Percentiles rank a stretch among this genome's conserved stretches.
Conservation (phyloP, 2,113 vertebrate species). For the Polyodon spathula region DNA sequence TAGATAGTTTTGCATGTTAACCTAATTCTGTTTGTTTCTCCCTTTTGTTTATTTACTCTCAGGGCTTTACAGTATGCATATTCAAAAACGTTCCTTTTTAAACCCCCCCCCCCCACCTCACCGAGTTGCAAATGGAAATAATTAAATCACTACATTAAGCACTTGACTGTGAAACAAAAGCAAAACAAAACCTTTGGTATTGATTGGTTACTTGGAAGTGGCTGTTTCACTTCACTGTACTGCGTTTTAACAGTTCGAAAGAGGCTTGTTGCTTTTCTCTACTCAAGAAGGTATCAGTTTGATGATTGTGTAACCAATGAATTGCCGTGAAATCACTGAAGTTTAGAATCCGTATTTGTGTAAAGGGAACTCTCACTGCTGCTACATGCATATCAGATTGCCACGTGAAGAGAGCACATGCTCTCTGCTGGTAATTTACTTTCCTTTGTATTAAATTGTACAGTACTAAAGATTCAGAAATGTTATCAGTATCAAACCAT, state of each 20-base stretch:
- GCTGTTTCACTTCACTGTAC: slow-evolving; percentile 7
- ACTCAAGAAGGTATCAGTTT: slow-evolving; percentile 47
- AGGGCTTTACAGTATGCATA: slow-evolving; percentile 84
- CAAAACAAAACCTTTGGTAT: slow-evolving; percentile 16
- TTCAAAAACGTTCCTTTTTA: slow-evolving; percentile 29
- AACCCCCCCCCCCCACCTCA: slow-evolving; percentile 22
- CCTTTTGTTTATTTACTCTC: slow-evolving; percentile 74
- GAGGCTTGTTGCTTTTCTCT: slow-evolving; percentile 28
- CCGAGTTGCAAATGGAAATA: slow-evolving; percentile 73
- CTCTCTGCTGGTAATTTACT: slow-evolving; percentile 60
- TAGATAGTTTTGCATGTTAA: slow-evolving; percentile 93
- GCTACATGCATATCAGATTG: slow-evolving; percentile 66
- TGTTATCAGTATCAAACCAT: slow-evolving; percentile 85
- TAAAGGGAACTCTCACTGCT: slow-evolving; percentile 81
- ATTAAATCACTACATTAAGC: slow-evolving; percentile 91
- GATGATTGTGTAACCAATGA: slow-evolving; percentile 11
- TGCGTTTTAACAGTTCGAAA: slow-evolving; percentile 20
- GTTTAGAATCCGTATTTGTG: slow-evolving; percentile 64
- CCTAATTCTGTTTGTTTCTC: slow-evolving; percentile 61
- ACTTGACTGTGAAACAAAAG: slow-evolving; percentile 62
- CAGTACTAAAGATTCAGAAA: slow-evolving; percentile 77
- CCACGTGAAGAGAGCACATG: slow-evolving; percentile 73
- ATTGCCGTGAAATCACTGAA: slow-evolving; percentile 19
- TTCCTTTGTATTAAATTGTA: slow-evolving; percentile 63
- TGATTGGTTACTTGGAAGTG: neutral